Conservation (phyloP, 2,797 vertebrate species). For the Trachurus trachurus region DNA sequence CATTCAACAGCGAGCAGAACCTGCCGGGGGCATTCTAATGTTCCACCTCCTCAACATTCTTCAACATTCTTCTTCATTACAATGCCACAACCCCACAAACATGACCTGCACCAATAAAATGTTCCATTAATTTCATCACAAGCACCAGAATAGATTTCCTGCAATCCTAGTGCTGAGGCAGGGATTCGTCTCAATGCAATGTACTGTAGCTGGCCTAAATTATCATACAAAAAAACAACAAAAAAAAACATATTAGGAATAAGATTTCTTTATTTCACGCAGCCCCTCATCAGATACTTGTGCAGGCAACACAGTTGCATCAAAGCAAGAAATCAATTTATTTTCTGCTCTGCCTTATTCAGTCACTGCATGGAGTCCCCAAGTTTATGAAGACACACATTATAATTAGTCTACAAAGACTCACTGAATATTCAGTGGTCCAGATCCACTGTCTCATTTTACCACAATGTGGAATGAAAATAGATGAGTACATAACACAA, state of each 20-base stretch:
- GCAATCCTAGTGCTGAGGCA: constrained; percentile 65
- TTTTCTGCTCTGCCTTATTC: constrained; percentile 75
- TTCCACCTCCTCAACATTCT: constrained; percentile 59
- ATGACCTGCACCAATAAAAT: constrained; percentile 77
- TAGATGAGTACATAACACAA: constrained; percentile 61
- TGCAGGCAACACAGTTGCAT: constrained; percentile 75
- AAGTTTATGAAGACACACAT: constrained; percentile 80
- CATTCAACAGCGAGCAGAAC: constrained; percentile 54
- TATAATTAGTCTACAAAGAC: constrained; percentile 83
- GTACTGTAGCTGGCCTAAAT: constrained; percentile 65
- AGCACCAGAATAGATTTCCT: constrained; percentile 70
- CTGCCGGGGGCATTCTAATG: constrained; percentile 66
- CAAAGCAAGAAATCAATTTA: constrained; percentile 82
- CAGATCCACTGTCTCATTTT: constrained; percentile 70
- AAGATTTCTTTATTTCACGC: constrained; percentile 66
- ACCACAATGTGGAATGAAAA: constrained; percentile 71
- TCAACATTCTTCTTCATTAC: constrained; percentile 76
- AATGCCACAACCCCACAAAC: constrained; percentile 66
- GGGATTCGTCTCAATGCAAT: constrained; percentile 50
- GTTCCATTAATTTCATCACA: constrained; percentile 74
- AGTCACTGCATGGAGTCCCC: constrained; percentile 75
- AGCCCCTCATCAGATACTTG: constrained; percentile 64
- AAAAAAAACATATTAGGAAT: constrained; percentile 50
- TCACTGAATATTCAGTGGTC: constrained; percentile 83
- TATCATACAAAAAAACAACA: constrained; percentile 76